Base-by-base conservation (phyloP, 2,888 invertebrate genomes). In the Tortricodes alternella region DNA sequence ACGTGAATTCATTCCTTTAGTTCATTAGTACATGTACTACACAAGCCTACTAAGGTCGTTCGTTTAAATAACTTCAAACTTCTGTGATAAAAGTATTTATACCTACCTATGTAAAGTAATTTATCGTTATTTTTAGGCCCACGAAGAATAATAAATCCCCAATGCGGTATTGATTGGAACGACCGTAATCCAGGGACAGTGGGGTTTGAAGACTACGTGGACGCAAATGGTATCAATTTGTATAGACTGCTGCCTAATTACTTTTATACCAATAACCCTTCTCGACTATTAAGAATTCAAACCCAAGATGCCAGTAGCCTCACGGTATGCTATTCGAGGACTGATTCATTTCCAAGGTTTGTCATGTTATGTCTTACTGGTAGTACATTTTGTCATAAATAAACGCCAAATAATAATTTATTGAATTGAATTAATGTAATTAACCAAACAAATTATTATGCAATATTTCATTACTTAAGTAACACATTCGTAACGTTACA, bases 231-330 rank as follows among this genome's bases (percentile, higher is more conserved):
- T 18, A 76, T 89, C 1, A 92, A 92, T 67, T 92, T 91, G 71
- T 93, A 94, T 70, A 89, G 92, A 55, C 73, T 94, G 38, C 82
- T 92, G 37, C 89, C 94, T 0, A 93, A 94, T 73, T 94, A 94
- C 67, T 56, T 38, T 18, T 56, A 38, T 13, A 32, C 18, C n/a
- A 56, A 38, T 32, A 56, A 56, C 3, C 65, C 66, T 3, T 75
- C 79, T 21, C 79, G 89, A 11, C 71, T 73, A 37, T 64, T 92
- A 5, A 85, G 78, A 65, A 77, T 94, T 46, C 85, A 89, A 69
- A 89, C 89, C 19, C 73, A 78, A 19, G 85, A 83, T 7, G 74
- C 71, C 53, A 89, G 88, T 1, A 70, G 74, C 13, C 73, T 94
- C 11, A 90, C 76, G 16, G 85, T 94, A 1, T 94, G 94, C 65